Evolutionary conservation across 2,888 invertebrate species (phyloP).

Genomic region (Coecobrya sp.): DNA sequence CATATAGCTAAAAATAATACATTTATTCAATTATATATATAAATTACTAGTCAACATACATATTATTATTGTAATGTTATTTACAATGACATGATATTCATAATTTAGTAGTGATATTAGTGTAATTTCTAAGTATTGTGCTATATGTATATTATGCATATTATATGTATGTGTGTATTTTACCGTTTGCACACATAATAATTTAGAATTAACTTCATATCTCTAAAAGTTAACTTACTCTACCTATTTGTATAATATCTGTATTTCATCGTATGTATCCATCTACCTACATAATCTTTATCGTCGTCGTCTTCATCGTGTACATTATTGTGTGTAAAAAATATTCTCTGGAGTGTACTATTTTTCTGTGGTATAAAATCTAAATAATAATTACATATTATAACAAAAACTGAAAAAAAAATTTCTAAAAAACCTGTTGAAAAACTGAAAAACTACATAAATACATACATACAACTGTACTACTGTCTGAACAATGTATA

Average conservation of each 20-base stretch:
- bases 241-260: no score
- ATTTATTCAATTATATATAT: no score
- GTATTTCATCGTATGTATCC: background rate
- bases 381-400: background rate
- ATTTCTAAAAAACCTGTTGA: conserved; percentile 56
- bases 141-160: conserved; percentile 17
- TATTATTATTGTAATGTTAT: no score
- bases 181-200: no score
- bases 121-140: conserved; percentile 38
- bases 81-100: conserved; percentile 49
- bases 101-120: conserved; percentile 59
- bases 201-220: conserved; percentile 55
- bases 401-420: conserved; percentile 74
- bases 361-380: conserved; percentile 74
- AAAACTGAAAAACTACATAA: conserved; percentile 69
- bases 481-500: conserved; percentile 84
- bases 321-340: conserved; percentile 55
- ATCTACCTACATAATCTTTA: background rate
- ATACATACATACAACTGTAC: conserved; percentile 66
- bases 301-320: background rate
- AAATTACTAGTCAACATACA: no score
- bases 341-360: conserved; percentile 74
- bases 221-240: no score
- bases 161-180: conserved; percentile 6
- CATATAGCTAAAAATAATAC: no score